Base-by-base conservation (phyloP, 2,113 vertebrate genomes). In the Elanus axillaris region DNA sequence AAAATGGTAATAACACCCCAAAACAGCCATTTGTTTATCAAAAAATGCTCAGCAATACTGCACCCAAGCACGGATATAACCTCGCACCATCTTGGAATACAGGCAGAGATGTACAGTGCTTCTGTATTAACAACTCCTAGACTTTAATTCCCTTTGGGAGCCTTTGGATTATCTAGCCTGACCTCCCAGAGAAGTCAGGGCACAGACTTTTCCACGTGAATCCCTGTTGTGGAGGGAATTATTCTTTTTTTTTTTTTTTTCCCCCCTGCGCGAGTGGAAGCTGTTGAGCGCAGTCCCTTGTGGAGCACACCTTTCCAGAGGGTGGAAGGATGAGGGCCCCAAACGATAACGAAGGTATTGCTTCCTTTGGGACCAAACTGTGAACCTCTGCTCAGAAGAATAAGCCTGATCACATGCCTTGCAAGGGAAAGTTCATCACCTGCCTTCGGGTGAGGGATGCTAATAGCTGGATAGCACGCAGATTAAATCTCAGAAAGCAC, bases 91-190 rank as follows among this genome's bases (percentile, higher is more conserved):
- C 55, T 18, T 6, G 0, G 21, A 84, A 43, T 4, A 22, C 5
- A 0, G 0, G 2, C 9, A 83, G 8, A 64, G 14, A 74, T 8
- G 16, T 27, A 34, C 15, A 27, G 16, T 5, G 7, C 25, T 17
- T 69, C 42, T 56, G 9, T 38, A 42, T 64, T 76, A 89, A 47
- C 16, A 52, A 9, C 16, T 79, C 34, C 72, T 38, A 56, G 40
- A 45, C 58, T 66, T 86, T 66, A 94, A 79, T 74, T 47, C 31
- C 34, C 36, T 68, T 82, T 43, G 63, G 66, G 48, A 94, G 31
- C 6, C 55, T 59, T 59, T 47, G 42, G 47, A 73, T 85, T 79
- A 75, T 38, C 4, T 5, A 42, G 36, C 26, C 72, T 87, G 60
- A 76, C 34, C 64, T 77, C 63, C 34, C 27, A n/a, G 13, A 27